These are phyloP conservation scores for Paradisaea rubra DNA, from an alignment of 2,113 vertebrate species.

Conservation along the genomic window DNA sequence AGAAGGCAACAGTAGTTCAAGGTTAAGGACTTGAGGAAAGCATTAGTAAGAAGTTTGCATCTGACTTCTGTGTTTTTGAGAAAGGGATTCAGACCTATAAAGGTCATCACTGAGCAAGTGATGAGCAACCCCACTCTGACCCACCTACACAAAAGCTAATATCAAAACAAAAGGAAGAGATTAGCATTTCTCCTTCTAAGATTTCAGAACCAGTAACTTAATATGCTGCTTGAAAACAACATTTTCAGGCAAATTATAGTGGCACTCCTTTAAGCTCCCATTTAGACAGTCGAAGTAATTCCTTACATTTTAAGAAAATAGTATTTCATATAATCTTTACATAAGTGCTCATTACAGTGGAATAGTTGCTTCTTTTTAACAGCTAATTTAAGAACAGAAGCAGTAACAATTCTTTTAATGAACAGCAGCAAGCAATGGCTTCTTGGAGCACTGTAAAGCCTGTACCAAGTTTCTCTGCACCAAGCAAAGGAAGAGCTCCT, in stretches of 20 bases:
- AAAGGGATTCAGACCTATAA: not conserved
- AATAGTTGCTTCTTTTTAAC: not conserved
- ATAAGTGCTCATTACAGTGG: not conserved
- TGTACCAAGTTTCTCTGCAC: not conserved
- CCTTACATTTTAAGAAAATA: not conserved
- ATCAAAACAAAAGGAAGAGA: not conserved
- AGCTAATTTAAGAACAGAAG: not conserved
- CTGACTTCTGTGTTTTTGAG: not conserved
- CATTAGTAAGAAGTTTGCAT: not conserved
- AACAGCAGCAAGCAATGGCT: not conserved
- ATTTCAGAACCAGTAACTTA: not conserved
- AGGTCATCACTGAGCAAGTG: not conserved
- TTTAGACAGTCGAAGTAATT: not conserved
- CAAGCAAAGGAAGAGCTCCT: not conserved
- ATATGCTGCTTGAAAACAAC: not conserved
- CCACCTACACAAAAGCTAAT: not conserved
- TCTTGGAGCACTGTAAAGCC: not conserved
- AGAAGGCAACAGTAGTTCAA: not conserved
- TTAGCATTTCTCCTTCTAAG: not conserved
- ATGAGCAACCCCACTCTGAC: not conserved
- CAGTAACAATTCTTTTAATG: not conserved
- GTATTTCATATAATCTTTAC: not conserved
- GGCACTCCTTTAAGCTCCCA: not conserved
- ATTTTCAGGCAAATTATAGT: not conserved
- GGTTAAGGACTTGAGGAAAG: not conserved